Percentiles rank a stretch among this genome's conserved stretches.
These are phyloP conservation scores for Synaphobranchus kaupii DNA, from an alignment of 2,797 vertebrate genomes.

Conservation along the genomic window DNA sequence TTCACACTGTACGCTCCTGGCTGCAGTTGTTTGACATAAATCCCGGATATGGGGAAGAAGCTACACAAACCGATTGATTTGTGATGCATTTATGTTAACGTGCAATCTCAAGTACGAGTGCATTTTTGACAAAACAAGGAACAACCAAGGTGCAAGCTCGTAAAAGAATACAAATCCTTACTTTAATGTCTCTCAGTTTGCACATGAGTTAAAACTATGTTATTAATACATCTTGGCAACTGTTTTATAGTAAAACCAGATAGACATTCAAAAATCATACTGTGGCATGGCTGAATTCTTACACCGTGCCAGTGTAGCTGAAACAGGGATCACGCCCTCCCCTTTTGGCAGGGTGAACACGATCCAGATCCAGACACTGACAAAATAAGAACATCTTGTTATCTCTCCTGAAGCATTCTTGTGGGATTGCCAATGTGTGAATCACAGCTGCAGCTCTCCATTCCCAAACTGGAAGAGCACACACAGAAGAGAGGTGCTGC, in stretches of 20 bases:
- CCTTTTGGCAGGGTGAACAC: constrained; percentile 9
- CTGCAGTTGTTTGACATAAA: background rate
- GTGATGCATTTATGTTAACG: background rate
- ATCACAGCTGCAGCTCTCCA: constrained; percentile 32
- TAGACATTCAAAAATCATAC: background rate
- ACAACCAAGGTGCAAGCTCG: too few relatives aligned
- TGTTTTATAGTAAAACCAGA: background rate
- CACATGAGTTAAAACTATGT: background rate
- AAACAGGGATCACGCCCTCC: background rate
- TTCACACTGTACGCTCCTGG: background rate
- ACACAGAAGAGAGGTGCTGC: constrained; percentile 16
- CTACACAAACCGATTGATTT: background rate
- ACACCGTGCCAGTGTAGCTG: background rate
- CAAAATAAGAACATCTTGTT: constrained; percentile 37
- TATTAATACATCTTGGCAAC: background rate
- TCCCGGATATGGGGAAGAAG: background rate
- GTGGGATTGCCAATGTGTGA: constrained; percentile 35
- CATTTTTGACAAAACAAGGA: background rate
- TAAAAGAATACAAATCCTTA: too few relatives aligned
- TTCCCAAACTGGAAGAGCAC: constrained; percentile 33
- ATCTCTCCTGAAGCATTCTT: constrained; percentile 35
- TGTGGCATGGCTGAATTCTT: background rate
- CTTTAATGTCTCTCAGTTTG: background rate
- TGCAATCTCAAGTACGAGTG: background rate
- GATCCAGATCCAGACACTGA: constrained; percentile 18